Evolutionary conservation across 92 coral and sea anemone species (phyloP), one percentile per base, ranked within the genome.

Genomic region (Diadumene lineata): DNA sequence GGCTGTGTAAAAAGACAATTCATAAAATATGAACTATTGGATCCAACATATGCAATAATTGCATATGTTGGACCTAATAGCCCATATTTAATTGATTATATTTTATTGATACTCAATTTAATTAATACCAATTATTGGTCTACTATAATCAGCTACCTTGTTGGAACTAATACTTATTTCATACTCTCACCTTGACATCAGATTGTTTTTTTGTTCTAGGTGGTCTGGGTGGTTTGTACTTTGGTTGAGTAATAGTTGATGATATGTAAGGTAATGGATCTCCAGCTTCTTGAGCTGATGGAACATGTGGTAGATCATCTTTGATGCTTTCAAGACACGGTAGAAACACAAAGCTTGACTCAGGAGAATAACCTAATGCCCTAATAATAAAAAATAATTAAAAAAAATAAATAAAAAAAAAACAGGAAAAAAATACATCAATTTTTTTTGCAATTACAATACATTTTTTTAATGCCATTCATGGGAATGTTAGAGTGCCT

Each of bases 331-430:
- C 64, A 43, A 76, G 48, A 51, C 90, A 81, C 18, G 90, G 90
- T 16, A 86, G 80, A 58, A 81, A 86, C n/a, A 86, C 87, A 81
- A 86, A 86, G 28, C 77, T 86, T 13, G 73, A 73, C 46, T 81
- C 77, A 21, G 90, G 80, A 26, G 64, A n/a, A 60, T 81, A 77
- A 25, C 78, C 75, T 53, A 68, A 16, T 2, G 83, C 68, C 90
- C 90, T 85, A 69, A 7, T 30, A 53, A 15, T 53, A 13, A 53
- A 53, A 53, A 3, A 53, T 53, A 33, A 26, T 62, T 62, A 4
- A 4, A 27, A 15, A 15, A 62, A 62, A 62, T 62, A 26, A 38
- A 38, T 13, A 6, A 6, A 38, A 38, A 38, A 38, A n/a, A n/a
- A n/a, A n/a, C n/a, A n/a, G n/a, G n/a, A n/a, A n/a, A n/a, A n/a